These are phyloP conservation scores for Ophonus ardosiacus DNA, from an alignment of 2,888 invertebrate genomes.

Conservation along the genomic window DNA sequence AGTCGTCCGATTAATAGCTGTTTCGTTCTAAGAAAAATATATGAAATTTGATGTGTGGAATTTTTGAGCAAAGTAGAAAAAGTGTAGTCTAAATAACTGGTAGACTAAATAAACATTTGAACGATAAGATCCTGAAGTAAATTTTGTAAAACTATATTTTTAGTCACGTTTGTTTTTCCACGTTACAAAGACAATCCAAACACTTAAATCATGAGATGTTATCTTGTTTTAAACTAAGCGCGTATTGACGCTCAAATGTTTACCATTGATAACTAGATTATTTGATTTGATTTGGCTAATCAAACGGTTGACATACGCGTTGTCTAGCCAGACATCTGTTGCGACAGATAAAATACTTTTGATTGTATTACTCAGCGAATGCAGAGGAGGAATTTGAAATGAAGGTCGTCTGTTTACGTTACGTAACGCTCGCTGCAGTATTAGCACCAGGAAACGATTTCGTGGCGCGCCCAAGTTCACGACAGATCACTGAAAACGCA, in stretches of 20 bases:
- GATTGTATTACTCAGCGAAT: neutral
- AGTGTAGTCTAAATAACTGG: constrained; percentile 45
- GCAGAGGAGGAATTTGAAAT: constrained; percentile 8
- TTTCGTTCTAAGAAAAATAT: neutral
- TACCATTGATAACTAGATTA: constrained; percentile 50
- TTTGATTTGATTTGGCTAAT: constrained; percentile 47
- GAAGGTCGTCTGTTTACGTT: constrained; percentile 14
- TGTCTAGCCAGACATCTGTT: constrained; percentile 48
- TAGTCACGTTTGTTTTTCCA: constrained; percentile 41
- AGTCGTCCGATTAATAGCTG: neutral
- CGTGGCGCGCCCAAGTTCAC: neutral
- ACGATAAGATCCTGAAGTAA: constrained; percentile 34
- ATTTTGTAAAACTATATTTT: constrained; percentile 49
- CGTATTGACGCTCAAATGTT: constrained; percentile 49
- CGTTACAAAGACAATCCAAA: constrained; percentile 36
- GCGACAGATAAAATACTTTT: constrained; percentile 42
- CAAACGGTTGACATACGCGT: constrained; percentile 32
- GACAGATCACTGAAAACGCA: neutral
- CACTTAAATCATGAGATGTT: constrained; percentile 30
- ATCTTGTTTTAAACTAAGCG: constrained; percentile 16
- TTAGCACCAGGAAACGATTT: constrained; percentile 56
- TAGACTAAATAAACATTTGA: constrained; percentile 42
- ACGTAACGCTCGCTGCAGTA: constrained; percentile 1
- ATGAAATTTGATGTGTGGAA: neutral
- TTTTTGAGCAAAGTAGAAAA: neutral